These are phyloP conservation scores for Urocynchramus pylzowi DNA, from an alignment of 2,113 vertebrate genomes.

Conservation along the genomic window DNA sequence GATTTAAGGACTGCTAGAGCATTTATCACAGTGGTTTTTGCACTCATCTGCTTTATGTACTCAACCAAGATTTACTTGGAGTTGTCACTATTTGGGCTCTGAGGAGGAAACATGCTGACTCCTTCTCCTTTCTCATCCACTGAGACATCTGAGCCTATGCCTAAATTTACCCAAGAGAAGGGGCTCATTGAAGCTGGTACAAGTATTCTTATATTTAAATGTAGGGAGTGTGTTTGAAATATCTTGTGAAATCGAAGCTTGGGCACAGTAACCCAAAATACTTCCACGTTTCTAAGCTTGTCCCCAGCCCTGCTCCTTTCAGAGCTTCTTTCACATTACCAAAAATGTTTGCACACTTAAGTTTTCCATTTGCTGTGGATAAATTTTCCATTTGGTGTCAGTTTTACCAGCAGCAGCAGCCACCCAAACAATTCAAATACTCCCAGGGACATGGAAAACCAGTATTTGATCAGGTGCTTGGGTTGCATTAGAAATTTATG, in stretches of 20 bases:
- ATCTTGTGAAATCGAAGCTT: background rate
- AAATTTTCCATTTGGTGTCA: background rate
- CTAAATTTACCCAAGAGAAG: background rate
- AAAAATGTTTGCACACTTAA: background rate
- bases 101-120: background rate
- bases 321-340: background rate
- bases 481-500: background rate
- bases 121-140: background rate
- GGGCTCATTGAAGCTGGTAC: background rate
- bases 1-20: background rate
- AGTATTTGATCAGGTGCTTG: background rate
- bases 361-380: background rate
- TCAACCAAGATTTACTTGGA: background rate
- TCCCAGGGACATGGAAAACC: background rate
- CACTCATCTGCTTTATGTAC: background rate
- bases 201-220: background rate
- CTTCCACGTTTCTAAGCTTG: background rate
- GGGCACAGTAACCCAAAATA: background rate
- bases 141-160: background rate
- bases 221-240: conserved; percentile 28
- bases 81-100: background rate
- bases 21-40: background rate
- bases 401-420: background rate
- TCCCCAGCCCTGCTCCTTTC: background rate
- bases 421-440: background rate